Evolutionary conservation across 1,140 invertebrate genomes (phyloP), one percentile per base, ranked within the genome.

Genomic region (Panulirus ornatus): DNA sequence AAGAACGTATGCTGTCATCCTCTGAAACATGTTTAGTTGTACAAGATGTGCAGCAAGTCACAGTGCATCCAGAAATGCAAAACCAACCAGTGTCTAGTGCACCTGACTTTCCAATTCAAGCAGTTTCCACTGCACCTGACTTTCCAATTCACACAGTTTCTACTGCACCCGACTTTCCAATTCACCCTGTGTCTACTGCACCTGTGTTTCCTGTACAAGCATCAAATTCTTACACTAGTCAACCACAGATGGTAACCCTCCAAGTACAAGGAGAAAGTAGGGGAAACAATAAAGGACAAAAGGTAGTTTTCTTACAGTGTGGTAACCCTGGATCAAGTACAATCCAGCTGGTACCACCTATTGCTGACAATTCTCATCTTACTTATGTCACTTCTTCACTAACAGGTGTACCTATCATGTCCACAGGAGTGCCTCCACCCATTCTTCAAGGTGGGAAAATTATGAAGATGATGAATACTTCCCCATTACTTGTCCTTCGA

Each of bases 351-450:
- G 88, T 89, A 9, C 71, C 88, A 5, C 88, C 88, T 27, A 27
- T 89, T 16, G 54, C 81, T 6, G 79, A 89, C 34, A 84, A 75
- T 40, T 89, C 88, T 22, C 88, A 89, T 70, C 70, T 81, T 2
- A 89, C 88, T 0, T 89, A 89, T 22, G 88, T 89, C 2, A 89
- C 88, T 19, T 71, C 88, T 3, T 89, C 79, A 9, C 88, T 89
- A 70, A 75, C 88, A 63, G 71, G 88, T n/a, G 78, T 89, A 19
- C 88, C 88, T 16, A 89, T 89, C 40, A 89, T 89, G 88, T 89
- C 88, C 38, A 89, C 88, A 47, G 88, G 88, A 19, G 88, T 82
- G 36, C 88, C 88, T 11, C 79, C 88, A 66, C 71, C 88, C n/a
- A 42, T 89, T n/a, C 47, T 89, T 16, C 88, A 84, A 34, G 71